Base-by-base conservation (phyloP, 2,113 vertebrate genomes). In the Tricholaema leucomelas region DNA sequence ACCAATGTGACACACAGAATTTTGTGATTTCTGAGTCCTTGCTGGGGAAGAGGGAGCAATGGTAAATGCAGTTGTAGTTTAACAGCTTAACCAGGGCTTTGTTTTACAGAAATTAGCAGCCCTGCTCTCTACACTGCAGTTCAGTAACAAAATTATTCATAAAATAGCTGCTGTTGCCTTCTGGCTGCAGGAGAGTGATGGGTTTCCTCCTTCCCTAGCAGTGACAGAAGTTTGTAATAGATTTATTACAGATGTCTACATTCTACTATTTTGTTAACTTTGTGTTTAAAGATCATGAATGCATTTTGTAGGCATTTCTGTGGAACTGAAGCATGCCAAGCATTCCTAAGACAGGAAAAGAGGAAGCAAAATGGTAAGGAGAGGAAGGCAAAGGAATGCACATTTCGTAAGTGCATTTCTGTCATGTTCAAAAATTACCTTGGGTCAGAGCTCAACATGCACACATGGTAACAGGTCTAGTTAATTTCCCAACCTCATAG, bases 11-110 rank as follows among this genome's bases (percentile, higher is more conserved):
- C 23, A 24, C 27, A 46, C 63, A 55, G 54, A 52, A 54, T 70
- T 94, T 48, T 87, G 54, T 65, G 78, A 78, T 91, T 88, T 38
- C 52, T 74, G 84, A 42, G 69, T 89, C 78, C 69, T 91, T 93
- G 56, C 75, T 73, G 70, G 64, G 42, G 61, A 81, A 75, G 46
- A 72, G 25, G 23, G 13, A 67, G 85, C 73, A 90, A 54, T 6
- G 55, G 50, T 5, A 35, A 65, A 65, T 3, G 24, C 21, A 71
- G 35, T 67, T 65, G 14, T 35, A 52, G 40, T 60, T 89, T 58
- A 52, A 75, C 3, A 4, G 36, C 93, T 92, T 89, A 82, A 82
- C 79, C 75, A 61, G 67, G 6, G 3, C 60, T 77, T 85, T 3
- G 3, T 89, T 93, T 88, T 56, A 33, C 8, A 20, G 82, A 92